phyloP scores from a whole-genome alignment of 1,140 invertebrate genomes.

The Gryllus bimaculatus region DNA sequence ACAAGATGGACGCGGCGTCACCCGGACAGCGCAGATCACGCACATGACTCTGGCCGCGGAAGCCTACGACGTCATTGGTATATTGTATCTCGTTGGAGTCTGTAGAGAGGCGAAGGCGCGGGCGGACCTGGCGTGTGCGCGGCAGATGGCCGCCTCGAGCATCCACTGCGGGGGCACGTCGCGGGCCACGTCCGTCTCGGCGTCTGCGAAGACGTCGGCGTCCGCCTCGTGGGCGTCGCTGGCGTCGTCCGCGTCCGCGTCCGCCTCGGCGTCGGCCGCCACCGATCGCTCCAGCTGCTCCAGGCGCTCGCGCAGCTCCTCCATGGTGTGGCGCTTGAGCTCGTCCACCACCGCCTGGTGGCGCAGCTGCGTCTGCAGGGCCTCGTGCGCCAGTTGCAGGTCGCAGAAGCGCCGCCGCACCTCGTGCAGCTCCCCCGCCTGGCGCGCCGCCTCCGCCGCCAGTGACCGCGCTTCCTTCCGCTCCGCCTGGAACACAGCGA shows the following conservation, averaged over 20 bases:
- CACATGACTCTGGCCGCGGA: too few species aligned
- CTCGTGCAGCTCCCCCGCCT: background rate
- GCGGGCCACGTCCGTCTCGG: background rate
- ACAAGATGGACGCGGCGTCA: too few species aligned
- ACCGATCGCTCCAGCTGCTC: background rate
- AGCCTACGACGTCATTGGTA: too few species aligned
- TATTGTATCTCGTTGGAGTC: too few species aligned
- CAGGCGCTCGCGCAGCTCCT: background rate
- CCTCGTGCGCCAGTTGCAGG: background rate
- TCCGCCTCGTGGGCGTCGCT: background rate
- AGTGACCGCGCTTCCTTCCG: background rate
- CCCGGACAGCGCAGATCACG: too few species aligned
- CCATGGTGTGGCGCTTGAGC: background rate
- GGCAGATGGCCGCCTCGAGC: background rate
- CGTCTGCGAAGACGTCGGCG: too few species aligned
- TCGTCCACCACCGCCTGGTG: background rate
- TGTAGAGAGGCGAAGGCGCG: too few species aligned
- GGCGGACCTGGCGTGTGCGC: background rate
- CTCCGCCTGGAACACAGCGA: background rate
- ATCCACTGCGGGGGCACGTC: background rate
- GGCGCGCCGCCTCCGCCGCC: background rate
- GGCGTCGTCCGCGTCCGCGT: background rate
- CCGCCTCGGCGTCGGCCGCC: background rate
- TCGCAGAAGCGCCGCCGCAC: background rate
- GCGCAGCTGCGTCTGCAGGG: background rate